Evolutionary conservation across 2,888 invertebrate genomes (phyloP), one percentile per base, ranked within the genome.

Genomic region (Andrena marginata): DNA sequence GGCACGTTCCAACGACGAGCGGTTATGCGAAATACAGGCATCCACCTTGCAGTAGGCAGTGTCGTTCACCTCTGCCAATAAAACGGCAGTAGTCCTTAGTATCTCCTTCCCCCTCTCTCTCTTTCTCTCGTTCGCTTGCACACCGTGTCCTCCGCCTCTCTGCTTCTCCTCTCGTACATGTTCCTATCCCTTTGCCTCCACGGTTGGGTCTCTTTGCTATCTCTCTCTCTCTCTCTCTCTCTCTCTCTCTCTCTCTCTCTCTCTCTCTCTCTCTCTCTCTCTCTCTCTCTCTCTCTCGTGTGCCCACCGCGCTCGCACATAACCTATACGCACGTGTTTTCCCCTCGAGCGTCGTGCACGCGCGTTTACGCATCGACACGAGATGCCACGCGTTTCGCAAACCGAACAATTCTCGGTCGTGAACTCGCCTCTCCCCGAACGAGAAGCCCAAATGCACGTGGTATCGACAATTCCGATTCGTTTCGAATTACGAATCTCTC

Each of bases 61-160:
- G 91, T 91, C 90, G 88, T 91, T 91, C 90, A 90, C 90, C 91
- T 90, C 87, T 87, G 86, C 81, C 85, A 88, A 87, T 87, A 87
- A 90, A 89, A 84, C 84, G 80, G 76, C 84, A 85, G 84, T 82
- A 85, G 75, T 82, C 81, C 72, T 67, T 82, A 84, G 69, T 62
- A 71, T 83, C 64, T 80, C 76, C 35, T 60, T 67, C 65, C 42
- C 60, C 67, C 48, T 76, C 67, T 33, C 67, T 56, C 23, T 69
- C 42, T 42, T 42, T 16, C 16, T 35, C 60, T 51, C 49, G 10
- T 65, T 63, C 75, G 20, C 35, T 62, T 31, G 69, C 56, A 33
- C 63, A 54, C 64, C 75, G 59, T 62, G 74, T 77, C 73, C 70
- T 60, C 35, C n/a, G 62, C 33, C 60, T 67, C 62, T 71, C 64